Percentiles rank a stretch among this genome's conserved stretches.
phyloP scores from a whole-genome alignment of 1,140 invertebrate species.

The Arion vulgaris region DNA sequence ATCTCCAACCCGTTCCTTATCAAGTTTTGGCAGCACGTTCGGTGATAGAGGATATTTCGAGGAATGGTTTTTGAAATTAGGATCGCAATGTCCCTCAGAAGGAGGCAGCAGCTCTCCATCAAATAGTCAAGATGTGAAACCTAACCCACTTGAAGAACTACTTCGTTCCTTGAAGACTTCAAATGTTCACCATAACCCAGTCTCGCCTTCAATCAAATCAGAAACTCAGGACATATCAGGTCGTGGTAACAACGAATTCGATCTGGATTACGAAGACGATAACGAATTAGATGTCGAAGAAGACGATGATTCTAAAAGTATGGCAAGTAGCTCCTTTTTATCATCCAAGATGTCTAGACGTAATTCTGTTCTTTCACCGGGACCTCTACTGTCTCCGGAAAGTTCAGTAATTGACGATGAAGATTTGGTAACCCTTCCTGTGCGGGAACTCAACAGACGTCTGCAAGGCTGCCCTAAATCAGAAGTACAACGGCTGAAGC shows the following conservation, averaged over 20 bases:
- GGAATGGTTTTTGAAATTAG: slow-evolving; percentile 39
- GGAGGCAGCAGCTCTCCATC: neutral
- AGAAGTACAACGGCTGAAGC: slow-evolving; percentile 92
- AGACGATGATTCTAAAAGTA: slow-evolving; percentile 30
- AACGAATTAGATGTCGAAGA: slow-evolving; percentile 28
- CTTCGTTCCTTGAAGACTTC: neutral
- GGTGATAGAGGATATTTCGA: slow-evolving; percentile 39
- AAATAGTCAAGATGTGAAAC: slow-evolving; percentile 13
- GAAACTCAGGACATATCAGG: slow-evolving; percentile 19
- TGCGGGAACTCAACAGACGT: slow-evolving; percentile 94
- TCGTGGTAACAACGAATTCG: slow-evolving; percentile 24
- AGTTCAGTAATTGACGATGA: slow-evolving; percentile 82
- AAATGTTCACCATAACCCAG: slow-evolving; percentile 30
- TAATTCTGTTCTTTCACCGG: slow-evolving; percentile 9
- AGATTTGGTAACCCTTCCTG: slow-evolving; percentile 88
- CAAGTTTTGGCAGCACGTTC: slow-evolving; percentile 39
- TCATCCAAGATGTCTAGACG: neutral
- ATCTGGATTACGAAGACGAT: slow-evolving; percentile 38
- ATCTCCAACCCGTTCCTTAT: slow-evolving; percentile 31
- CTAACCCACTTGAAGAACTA: slow-evolving; percentile 27
- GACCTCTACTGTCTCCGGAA: slow-evolving; percentile 30
- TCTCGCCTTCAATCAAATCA: slow-evolving; percentile 33
- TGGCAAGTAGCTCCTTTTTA: slow-evolving; percentile 4
- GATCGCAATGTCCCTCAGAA: slow-evolving; percentile 31
- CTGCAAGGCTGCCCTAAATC: slow-evolving; percentile 95